Conservation (phyloP, 92 coral and sea anemone species). For the Zoanthus gigantus region DNA sequence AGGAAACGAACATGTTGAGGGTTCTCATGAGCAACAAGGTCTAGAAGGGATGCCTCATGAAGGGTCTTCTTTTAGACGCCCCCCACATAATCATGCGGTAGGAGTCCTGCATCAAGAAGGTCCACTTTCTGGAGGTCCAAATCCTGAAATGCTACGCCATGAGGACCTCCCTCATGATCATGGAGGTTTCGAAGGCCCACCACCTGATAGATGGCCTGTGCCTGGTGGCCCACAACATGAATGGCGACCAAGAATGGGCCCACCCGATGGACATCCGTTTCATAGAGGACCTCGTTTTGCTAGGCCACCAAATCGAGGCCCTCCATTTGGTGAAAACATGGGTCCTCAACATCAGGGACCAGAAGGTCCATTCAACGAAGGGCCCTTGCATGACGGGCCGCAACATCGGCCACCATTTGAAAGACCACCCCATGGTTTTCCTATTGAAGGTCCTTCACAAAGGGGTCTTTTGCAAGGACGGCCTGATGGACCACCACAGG, state of each 20-base stretch:
- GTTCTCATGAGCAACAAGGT: conserved; percentile 8
- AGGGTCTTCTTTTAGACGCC: conserved; percentile 6
- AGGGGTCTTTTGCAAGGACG: conserved; percentile 20
- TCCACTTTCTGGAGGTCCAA: conserved; percentile 50
- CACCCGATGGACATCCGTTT: conserved; percentile 4
- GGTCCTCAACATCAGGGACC: conserved; percentile 14
- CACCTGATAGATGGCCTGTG: background rate
- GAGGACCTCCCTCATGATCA: conserved; percentile 10
- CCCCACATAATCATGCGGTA: background rate
- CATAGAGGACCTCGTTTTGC: conserved; percentile 10
- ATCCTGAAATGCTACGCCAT: conserved; percentile 2
- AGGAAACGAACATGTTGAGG: background rate
- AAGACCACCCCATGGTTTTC: conserved; percentile 66
- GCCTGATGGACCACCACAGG: conserved; percentile 40
- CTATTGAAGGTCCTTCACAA: conserved; percentile 45
- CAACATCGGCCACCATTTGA: conserved; percentile 51
- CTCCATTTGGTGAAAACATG: background rate
- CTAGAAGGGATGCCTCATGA: conserved; percentile 22
- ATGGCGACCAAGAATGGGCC: conserved; percentile 16
- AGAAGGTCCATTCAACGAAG: conserved; percentile 17
- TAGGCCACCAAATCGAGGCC: conserved; percentile 25
- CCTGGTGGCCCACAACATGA: conserved; percentile 20
- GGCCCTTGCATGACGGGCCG: conserved; percentile 47
- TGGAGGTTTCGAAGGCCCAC: background rate
- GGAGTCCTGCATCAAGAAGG: conserved; percentile 26